Conservation (phyloP, 2,888 invertebrate genomes). For the Hemithea aestivaria region DNA sequence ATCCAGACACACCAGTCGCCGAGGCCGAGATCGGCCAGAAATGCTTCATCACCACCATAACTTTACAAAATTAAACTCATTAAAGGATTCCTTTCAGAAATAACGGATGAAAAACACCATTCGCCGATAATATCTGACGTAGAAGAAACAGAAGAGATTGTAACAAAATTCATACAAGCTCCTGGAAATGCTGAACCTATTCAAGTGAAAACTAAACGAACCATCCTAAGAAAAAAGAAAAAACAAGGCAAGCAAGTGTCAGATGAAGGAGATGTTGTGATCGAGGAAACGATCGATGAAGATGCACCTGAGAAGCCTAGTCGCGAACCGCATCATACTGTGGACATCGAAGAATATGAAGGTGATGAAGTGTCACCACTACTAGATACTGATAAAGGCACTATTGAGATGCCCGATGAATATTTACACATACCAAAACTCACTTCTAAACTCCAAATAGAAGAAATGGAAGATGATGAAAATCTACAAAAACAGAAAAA, state of each 20-base stretch:
- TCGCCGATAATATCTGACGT: constrained; percentile 63
- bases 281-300: constrained; percentile 71
- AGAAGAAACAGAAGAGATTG: constrained; percentile 80
- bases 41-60: no score
- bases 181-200: constrained; percentile 74
- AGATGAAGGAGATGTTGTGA: constrained; percentile 68
- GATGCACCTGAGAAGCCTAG: constrained; percentile 37
- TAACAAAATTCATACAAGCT: constrained; percentile 77
- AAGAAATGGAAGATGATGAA: constrained; percentile 52
- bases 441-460: constrained; percentile 47
- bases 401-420: constrained; percentile 58
- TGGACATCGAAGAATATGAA: constrained; percentile 64
- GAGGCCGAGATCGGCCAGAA: no score
- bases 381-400: constrained; percentile 47
- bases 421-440: constrained; percentile 50
- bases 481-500: constrained; percentile 1
- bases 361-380: constrained; percentile 38
- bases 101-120: constrained; percentile 25
- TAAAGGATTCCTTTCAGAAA: constrained; percentile 45
- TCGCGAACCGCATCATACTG: constrained; percentile 36
- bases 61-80: not conserved
- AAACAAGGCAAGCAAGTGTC: constrained; percentile 29
- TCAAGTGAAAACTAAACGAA: constrained; percentile 78
- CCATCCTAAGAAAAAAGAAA: constrained; percentile 70
- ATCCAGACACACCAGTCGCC: no score